phyloP scores from a whole-genome alignment of 2,113 vertebrate genomes.

The Phyllostomus hastatus region DNA sequence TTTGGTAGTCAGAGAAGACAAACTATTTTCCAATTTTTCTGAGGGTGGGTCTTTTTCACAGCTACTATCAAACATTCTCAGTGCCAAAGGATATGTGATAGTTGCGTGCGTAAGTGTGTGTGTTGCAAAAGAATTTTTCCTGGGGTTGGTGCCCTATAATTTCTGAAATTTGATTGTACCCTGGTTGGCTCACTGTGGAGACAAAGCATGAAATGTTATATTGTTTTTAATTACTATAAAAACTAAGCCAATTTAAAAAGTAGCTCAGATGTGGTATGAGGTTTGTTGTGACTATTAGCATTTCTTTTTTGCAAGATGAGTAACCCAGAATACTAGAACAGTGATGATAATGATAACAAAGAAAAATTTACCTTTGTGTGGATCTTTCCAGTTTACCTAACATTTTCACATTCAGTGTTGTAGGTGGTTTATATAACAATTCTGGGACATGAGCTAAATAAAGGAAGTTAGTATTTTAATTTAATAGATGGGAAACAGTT shows the following conservation, averaged over 20 bases:
- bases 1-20: background rate
- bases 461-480: background rate
- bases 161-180: background rate
- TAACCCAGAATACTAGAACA: background rate
- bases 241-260: background rate
- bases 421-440: background rate
- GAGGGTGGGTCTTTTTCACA: background rate
- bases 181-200: background rate
- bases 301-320: background rate
- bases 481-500: slow-evolving; percentile 10
- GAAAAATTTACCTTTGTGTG: background rate
- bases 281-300: background rate
- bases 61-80: background rate
- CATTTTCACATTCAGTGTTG: background rate
- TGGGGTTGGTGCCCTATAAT: background rate
- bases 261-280: background rate
- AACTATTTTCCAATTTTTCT: background rate
- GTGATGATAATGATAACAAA: background rate
- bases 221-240: slow-evolving; percentile 17
- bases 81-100: background rate
- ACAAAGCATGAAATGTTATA: background rate
- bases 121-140: background rate
- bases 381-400: background rate
- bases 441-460: background rate
- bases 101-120: background rate